Conservation (phyloP, 1,140 invertebrate genomes). For the Asobara japonica region DNA sequence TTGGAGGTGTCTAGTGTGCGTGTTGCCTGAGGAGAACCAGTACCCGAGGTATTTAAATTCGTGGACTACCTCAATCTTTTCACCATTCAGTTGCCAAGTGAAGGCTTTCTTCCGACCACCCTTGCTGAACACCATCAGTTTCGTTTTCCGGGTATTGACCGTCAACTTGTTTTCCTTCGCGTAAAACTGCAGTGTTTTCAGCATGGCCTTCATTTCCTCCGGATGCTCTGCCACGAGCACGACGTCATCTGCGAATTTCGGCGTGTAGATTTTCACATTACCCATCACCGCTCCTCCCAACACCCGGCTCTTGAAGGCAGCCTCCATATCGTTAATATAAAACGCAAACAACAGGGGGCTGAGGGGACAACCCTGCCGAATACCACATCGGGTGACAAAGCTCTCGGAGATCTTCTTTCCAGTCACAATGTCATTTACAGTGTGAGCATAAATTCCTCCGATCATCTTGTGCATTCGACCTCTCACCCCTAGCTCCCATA, state of each 20-base stretch:
- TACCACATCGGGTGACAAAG: no score
- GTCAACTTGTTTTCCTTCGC: background rate
- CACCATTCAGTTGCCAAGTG: background rate
- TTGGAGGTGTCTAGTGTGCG: background rate
- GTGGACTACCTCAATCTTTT: background rate
- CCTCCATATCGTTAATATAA: background rate
- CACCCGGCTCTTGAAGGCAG: background rate
- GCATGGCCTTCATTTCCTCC: background rate
- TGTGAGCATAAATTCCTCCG: no score
- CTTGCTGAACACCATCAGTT: background rate
- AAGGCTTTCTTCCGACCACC: background rate
- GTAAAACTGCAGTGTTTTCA: background rate
- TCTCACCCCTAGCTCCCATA: background rate
- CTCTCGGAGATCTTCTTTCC: no score
- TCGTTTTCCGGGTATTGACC: background rate
- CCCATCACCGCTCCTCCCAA: background rate
- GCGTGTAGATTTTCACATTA: background rate
- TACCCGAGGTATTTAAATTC: background rate
- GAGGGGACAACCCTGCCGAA: background rate
- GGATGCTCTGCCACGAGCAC: background rate
- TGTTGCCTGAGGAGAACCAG: background rate
- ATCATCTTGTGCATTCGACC: background rate
- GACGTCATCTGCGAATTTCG: slow-evolving; percentile 1
- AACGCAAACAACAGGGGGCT: background rate
- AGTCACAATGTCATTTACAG: no score